Percentiles rank a stretch among this genome's conserved stretches.
Conservation (phyloP, 2,797 vertebrate species). For the Arremon brunneinucha region DNA sequence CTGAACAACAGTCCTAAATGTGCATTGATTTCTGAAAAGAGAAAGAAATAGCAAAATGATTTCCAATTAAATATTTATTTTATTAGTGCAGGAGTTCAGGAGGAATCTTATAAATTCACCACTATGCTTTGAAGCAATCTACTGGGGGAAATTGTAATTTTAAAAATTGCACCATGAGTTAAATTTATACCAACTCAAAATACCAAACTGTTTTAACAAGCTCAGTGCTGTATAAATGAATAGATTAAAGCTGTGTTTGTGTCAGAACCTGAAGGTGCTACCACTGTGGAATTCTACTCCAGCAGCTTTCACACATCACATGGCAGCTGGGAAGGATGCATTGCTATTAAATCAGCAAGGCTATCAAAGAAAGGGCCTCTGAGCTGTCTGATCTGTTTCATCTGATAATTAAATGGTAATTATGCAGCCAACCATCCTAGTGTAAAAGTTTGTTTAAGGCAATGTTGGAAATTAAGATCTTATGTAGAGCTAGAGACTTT, state of each 20-base stretch:
- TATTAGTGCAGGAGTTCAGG: not conserved
- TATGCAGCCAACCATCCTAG: not conserved
- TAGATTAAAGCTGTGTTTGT: slow-evolving; percentile 53
- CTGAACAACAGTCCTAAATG: not conserved
- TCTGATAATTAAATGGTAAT: slow-evolving; percentile 37
- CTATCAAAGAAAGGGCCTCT: slow-evolving; percentile 27
- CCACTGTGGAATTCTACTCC: slow-evolving; percentile 41
- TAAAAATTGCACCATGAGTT: slow-evolving; percentile 29
- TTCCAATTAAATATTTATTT: slow-evolving; percentile 26
- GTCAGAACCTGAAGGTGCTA: slow-evolving; percentile 40
- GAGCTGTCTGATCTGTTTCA: slow-evolving; percentile 6
- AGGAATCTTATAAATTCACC: not conserved
- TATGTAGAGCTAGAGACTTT: not conserved
- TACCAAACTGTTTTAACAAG: slow-evolving; percentile 19
- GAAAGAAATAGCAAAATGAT: not conserved
- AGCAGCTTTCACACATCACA: not conserved
- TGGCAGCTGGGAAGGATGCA: not conserved
- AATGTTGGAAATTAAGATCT: not conserved
- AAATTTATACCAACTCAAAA: slow-evolving; percentile 35
- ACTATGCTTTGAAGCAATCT: not conserved
- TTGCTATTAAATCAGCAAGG: not conserved
- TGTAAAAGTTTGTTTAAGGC: not conserved
- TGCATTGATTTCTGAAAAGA: not conserved
- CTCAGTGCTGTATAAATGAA: slow-evolving; percentile 35
- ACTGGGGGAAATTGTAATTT: slow-evolving; percentile 11